Evolutionary conservation across 2,797 vertebrate species (phyloP), one percentile per base, ranked within the genome.

Genomic region (Corythornis leucogaster): DNA sequence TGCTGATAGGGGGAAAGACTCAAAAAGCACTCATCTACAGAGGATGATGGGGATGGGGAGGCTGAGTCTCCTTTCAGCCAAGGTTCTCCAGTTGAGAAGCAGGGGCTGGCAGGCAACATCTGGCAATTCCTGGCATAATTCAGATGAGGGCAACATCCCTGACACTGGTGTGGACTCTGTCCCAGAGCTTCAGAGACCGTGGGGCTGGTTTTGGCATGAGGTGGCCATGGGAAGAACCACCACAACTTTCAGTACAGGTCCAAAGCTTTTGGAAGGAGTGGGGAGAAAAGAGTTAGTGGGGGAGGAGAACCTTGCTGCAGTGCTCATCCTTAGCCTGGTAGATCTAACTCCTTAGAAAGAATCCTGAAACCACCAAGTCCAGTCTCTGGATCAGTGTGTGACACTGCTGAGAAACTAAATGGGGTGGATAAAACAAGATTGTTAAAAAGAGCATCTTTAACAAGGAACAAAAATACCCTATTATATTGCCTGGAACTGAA

Each of bases 1-100:
- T 61, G 12, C 16, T 53, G 18, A 57, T 33, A 33, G 53, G 59
- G 54, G 20, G 10, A 70, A 88, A 79, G 14, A 21, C 38, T 66
- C 24, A 43, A 57, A 80, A 55, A 76, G 12, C 8, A 15, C 7
- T 19, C 25, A 45, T 3, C 18, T n/a, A 18, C 17, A 25, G 12
- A 74, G 21, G 20, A 46, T 50, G 17, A 21, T 79, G 35, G 55
- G 61, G 79, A 61, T 30, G 42, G 33, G 40, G 18, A 84, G 13
- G 3, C 15, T 80, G 45, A 92, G 8, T 2, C 31, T 8, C 11
- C 71, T 83, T 92, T 58, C n/a, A 67, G 11, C 9, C 6, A 15
- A 10, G 3, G 1, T 3, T 19, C 15, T 30, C 31, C 0, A 0
- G 5, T 5, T 19, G 17, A 6, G 16, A 89, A 67, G 45, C 24